Conservation (phyloP, 2,113 vertebrate genomes). For the Geococcyx californianus region DNA sequence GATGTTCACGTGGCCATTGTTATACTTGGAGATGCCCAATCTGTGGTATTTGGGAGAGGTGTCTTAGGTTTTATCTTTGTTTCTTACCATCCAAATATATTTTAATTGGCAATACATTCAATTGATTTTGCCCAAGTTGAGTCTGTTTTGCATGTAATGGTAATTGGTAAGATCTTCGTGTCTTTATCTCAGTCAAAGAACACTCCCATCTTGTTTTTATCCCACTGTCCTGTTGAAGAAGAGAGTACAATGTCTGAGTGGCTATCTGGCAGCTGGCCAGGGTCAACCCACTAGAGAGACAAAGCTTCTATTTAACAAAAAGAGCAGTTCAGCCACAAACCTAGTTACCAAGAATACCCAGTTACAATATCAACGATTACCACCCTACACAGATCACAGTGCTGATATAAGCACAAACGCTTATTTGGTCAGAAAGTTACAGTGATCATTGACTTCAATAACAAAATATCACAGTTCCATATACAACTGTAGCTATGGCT, state of each 20-base stretch:
- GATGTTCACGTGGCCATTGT: accelerated
- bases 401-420: not conserved
- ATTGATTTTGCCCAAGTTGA: not conserved
- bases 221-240: not conserved
- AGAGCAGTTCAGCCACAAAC: not conserved
- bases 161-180: not conserved
- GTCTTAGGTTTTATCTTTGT: not conserved
- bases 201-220: not conserved
- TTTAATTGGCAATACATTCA: not conserved
- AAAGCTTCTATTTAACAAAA: not conserved
- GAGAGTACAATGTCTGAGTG: not conserved
- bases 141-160: not conserved
- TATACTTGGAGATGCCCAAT: not conserved
- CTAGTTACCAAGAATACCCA: not conserved
- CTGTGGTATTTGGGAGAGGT: not conserved
- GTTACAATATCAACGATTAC: not conserved
- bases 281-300: not conserved
- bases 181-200: not conserved
- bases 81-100: not conserved
- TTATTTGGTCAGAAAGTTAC: not conserved
- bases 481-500: not conserved
- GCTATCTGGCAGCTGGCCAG: not conserved
- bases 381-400: not conserved
- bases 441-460: not conserved
- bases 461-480: not conserved